A percentile compares a stretch with the other conserved stretches of the same genome.
Evolutionary conservation across 1,140 invertebrate genomes (phyloP).

Genomic region (Caenorhabditis inopinata): DNA sequence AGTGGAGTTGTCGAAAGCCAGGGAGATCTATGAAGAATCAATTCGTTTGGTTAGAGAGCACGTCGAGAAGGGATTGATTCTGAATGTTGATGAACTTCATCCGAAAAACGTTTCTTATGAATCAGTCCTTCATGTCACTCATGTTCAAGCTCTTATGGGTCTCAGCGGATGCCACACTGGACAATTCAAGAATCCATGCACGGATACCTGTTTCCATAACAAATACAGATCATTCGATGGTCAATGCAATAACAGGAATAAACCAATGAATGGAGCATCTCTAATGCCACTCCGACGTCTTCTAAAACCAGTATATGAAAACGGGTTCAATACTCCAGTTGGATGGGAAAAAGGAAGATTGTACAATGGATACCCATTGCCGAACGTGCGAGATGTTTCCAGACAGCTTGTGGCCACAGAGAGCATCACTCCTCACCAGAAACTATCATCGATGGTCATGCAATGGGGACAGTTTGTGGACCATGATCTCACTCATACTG

Average conservation of each 20-base stretch:
- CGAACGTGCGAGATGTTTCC: constrained; percentile 58
- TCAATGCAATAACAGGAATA: constrained; percentile 63
- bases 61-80: constrained; percentile 51
- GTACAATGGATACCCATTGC: constrained; percentile 60
- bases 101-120: constrained; percentile 60
- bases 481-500: constrained; percentile 89
- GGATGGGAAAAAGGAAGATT: constrained; percentile 56
- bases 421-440: constrained; percentile 37
- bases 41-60: constrained; percentile 61
- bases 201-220: constrained; percentile 63
- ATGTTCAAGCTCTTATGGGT: constrained; percentile 65
- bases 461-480: constrained; percentile 97
- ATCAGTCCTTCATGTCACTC: constrained; percentile 61
- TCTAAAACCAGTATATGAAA: constrained; percentile 89
- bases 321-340: constrained; percentile 88
- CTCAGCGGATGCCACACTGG: constrained; percentile 53
- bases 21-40: constrained; percentile 64
- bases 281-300: constrained; percentile 83
- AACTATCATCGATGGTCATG: constrained; percentile 71
- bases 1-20: constrained; percentile 56
- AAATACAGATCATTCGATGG: constrained; percentile 62
- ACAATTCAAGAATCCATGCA: constrained; percentile 54
- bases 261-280: constrained; percentile 75
- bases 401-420: constrained; percentile 33
- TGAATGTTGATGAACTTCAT: constrained; percentile 2